Base-by-base conservation (phyloP, 2,888 invertebrate genomes). In the Ornithoptera alexandrae region DNA sequence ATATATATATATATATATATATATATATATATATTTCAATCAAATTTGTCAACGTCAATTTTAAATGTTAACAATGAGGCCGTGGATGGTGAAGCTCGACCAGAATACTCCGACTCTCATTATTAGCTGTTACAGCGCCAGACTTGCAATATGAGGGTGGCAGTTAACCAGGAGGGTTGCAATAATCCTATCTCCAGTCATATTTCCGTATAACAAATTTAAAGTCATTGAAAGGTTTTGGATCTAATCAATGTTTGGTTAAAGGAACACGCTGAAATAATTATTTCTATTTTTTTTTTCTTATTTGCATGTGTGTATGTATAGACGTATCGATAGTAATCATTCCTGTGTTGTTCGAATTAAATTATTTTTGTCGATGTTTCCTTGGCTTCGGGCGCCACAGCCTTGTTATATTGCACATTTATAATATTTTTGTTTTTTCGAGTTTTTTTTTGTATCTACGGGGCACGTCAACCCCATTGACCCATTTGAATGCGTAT, bases 291-390 rank as follows among this genome's bases (percentile, higher is more conserved):
- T 68, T 66, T 72, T 64, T 67, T 17, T 39, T 71, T 24, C 30
- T 72, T 66, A 58, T 66, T 7, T 75, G 71, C 70, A 71, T 72
- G 67, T 70, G 67, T 80, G 67, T 80, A 73, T 80, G 82, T 81
- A 74, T 84, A 87, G 83, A 72, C 81, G 77, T 82, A 78, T 81
- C 75, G 75, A 77, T 76, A 79, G 78, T 82, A 83, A 85, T 87
- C 85, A 89, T 90, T 90, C 90, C 90, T 90, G 86, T 82, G 78
- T 80, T 73, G 79, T 87, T 89, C 88, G 88, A 90, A 89, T 90
- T 90, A 87, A 82, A 82, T 81, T 79, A 75, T 71, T 74, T 71
- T 71, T 70, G 77, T 79, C 80, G 76, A 81, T 74, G 69, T 74
- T 81, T 75, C 75, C 77, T 75, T 68, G 70, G 74, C 74, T 77